phyloP scores from a whole-genome alignment of 2,113 vertebrate species.

The Chamaea fasciata region DNA sequence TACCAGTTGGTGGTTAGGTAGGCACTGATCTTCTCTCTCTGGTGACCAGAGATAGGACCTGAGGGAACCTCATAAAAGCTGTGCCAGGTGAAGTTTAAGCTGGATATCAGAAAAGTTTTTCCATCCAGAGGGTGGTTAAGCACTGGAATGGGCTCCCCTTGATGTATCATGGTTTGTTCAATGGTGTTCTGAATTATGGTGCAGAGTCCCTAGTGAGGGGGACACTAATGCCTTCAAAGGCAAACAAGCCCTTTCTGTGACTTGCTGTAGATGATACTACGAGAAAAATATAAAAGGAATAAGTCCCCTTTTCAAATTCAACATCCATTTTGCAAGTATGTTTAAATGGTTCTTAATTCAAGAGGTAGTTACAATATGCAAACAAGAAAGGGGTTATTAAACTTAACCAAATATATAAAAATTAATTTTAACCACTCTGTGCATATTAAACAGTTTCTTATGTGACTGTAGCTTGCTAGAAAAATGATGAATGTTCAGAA shows the following conservation, averaged over 20 bases:
- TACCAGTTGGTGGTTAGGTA: not conserved
- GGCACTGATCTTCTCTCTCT: not conserved
- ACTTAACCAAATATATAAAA: not conserved
- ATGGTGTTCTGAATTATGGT: not conserved
- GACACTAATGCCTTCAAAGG: not conserved
- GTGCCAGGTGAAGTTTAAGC: not conserved
- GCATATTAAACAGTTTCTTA: not conserved
- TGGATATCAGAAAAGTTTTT: not conserved
- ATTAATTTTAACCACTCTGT: not conserved
- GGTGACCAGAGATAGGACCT: accelerated
- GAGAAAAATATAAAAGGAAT: not conserved
- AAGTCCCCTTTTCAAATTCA: not conserved
- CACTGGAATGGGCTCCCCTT: not conserved
- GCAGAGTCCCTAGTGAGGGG: not conserved
- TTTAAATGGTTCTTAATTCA: not conserved
- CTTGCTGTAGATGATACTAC: not conserved
- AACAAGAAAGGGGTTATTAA: not conserved
- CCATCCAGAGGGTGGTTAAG: not conserved
- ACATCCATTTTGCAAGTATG: not conserved
- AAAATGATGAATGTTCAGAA: not conserved
- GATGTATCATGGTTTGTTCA: not conserved
- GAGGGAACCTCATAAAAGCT: not conserved
- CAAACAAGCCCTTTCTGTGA: not conserved
- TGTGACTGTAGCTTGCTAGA: not conserved
- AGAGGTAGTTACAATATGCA: not conserved